Evolutionary conservation across 2,797 vertebrate genomes (phyloP), one percentile per base, ranked within the genome.

Genomic region (Amphiprion clarkii): DNA sequence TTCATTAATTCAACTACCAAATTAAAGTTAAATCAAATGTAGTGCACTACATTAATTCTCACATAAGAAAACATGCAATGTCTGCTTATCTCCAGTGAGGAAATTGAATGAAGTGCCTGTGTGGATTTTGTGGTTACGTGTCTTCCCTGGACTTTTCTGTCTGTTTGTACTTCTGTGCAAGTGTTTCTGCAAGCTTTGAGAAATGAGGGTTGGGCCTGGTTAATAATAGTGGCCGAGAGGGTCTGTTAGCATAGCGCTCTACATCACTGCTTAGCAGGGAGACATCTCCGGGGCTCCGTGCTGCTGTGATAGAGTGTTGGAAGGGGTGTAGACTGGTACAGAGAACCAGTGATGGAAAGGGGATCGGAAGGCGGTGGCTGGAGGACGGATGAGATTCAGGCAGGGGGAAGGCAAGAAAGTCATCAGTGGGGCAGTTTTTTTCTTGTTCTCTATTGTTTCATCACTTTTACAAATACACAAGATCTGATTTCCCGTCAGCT

Each of bases 171-270:
- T 54, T 25, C 16, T 70, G 65, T n/a, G 42, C 51, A 60, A 68
- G 76, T 80, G 79, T 88, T 87, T 88, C 76, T 74, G 77, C 67
- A 55, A 67, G 76, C 75, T 82, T 48, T 93, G 91, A 92, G 83
- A 88, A 90, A 91, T 88, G 88, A 92, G 84, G 58, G 67, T 67
- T n/a, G 58, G 69, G 73, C 83, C 76, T 87, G 74, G 88, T 92
- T 93, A 93, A 93, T 92, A 91, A 91, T 89, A 89, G 88, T 92
- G 88, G 88, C 89, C 83, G 59, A 92, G 88, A 89, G 92, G 89
- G 89, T 92, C 79, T 88, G 91, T 94, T 90, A 89, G 88, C 73
- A 70, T 88, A 66, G 86, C 83, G 88, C 89, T 90, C 91, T 93
- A 92, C 89, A 94, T 93, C 92, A 92, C 89, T 89, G 79, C 89